Evolutionary conservation across 2,113 vertebrate genomes (phyloP), one percentile per base, ranked within the genome.

Genomic region (Leptobrachium ailaonicum): DNA sequence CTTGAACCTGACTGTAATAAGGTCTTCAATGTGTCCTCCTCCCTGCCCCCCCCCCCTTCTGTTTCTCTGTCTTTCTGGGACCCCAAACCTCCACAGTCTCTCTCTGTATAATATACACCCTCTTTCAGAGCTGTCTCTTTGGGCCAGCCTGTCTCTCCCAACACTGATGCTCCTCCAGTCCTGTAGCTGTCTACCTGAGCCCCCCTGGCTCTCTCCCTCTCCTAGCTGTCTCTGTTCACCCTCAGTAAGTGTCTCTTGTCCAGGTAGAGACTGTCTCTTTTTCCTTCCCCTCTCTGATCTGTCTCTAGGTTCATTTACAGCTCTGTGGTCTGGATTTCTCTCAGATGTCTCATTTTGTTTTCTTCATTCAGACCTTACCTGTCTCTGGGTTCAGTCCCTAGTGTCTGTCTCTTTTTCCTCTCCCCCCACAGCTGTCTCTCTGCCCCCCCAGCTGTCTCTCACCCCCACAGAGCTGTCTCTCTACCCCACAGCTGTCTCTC

Each of bases 101-200:
- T 14, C 13, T 32, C 20, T 32, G 20, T 32, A 32, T 32, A 4
- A 12, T 14, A 60, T 14, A 11, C 20, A 32, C 56, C 56, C 13
- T 60, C 56, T 60, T 14, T 60, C 4, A 4, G 9, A 50, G 63
- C 63, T 76, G 75, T 68, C 75, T 76, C 74, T 66, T 53, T 3
- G 6, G 14, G n/a, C 13, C 68, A 32, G 44, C 44, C 68, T 12
- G 11, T 9, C 42, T n/a, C 43, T 41, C 11, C 43, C 67, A 10
- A 11, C 41, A 14, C 67, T 69, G 7, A 42, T 69, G 5, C 67
- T 60, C 56, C 4, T 7, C 11, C 56, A 60, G 56, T 60, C 3
- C 56, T 4, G 20, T 5, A 50, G 47, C 47, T 50, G 47, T 50
- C 73, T 11, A 8, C 44, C 3, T 50, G 60, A 20, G 60, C 60